phyloP scores from a whole-genome alignment of 2,888 invertebrate species.

The Agrochola lychnidis region DNA sequence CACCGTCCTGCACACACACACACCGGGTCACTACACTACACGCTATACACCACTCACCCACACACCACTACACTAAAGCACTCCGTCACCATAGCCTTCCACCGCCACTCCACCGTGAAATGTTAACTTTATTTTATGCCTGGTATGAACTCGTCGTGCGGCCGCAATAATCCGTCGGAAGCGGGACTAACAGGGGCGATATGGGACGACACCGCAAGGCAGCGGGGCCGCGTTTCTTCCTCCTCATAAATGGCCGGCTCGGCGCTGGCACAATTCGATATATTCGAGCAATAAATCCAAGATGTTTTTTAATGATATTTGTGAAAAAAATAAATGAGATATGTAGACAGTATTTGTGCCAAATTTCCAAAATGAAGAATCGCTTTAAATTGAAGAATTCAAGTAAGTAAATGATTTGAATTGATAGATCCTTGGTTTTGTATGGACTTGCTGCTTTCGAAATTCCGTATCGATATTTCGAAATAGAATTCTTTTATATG shows the following conservation, averaged over 20 bases:
- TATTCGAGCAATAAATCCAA: background rate
- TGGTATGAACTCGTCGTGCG: background rate
- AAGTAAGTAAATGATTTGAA: too few relatives aligned
- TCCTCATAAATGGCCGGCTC: background rate
- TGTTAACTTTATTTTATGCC: conserved; percentile 11
- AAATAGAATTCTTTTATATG: too few relatives aligned
- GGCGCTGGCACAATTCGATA: background rate
- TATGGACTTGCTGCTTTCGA: too few relatives aligned
- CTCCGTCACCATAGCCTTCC: conserved; percentile 62
- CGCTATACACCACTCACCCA: conserved; percentile 55
- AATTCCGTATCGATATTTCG: too few relatives aligned
- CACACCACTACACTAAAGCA: conserved; percentile 64
- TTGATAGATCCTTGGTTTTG: too few relatives aligned
- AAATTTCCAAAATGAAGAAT: background rate
- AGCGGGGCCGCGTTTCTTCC: background rate
- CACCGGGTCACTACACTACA: conserved; percentile 66
- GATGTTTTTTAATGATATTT: too few relatives aligned
- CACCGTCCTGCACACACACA: conserved; percentile 83
- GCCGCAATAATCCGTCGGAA: too few relatives aligned
- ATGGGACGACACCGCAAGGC: background rate
- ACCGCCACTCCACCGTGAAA: conserved; percentile 52
- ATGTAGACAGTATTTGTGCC: background rate
- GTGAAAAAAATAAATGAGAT: too few relatives aligned
- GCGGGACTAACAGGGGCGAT: too few relatives aligned
- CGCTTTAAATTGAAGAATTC: background rate